Conservation (phyloP, 2,888 invertebrate genomes). For the Acleris laterana region DNA sequence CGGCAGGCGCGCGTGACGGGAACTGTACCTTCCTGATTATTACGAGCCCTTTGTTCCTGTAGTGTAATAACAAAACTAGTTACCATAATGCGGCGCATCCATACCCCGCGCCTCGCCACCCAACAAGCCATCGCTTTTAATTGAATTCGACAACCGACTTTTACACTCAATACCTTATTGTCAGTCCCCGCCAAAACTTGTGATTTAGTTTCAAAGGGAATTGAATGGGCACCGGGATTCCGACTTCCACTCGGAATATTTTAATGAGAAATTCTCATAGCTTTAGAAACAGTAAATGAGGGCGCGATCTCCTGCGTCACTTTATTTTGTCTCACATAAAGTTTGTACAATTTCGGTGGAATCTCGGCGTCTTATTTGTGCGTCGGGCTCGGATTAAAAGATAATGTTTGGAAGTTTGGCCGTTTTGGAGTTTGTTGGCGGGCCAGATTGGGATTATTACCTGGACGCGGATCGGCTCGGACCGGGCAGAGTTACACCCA, state of each 20-base stretch:
- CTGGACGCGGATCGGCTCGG: constrained; percentile 56
- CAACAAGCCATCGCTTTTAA: constrained; percentile 28
- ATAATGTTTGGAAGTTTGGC: constrained; percentile 75
- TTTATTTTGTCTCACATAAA: constrained; percentile 67
- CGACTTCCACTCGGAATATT: constrained; percentile 70
- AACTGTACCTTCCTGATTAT: constrained; percentile 19
- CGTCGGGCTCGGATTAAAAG: constrained; percentile 69
- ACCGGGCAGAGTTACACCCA: constrained; percentile 71
- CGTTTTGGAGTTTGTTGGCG: constrained; percentile 67
- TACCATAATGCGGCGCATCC: constrained; percentile 3
- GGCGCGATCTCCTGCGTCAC: constrained; percentile 66
- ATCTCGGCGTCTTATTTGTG: constrained; percentile 69
- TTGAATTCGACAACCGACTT: constrained; percentile 42
- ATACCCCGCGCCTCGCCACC: neutral
- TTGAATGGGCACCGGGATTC: constrained; percentile 71
- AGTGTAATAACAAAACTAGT: neutral
- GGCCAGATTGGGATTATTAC: constrained; percentile 80
- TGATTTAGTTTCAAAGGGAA: constrained; percentile 78
- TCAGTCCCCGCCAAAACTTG: constrained; percentile 74
- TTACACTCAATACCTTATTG: constrained; percentile 67
- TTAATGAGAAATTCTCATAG: constrained; percentile 80
- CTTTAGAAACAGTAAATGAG: constrained; percentile 67
- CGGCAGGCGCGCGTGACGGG: constrained; percentile 1
- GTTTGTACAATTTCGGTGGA: constrained; percentile 61
- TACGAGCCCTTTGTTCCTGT: neutral